Base-by-base conservation (phyloP, 2,888 invertebrate species). In the Epirrhoe alternata region DNA sequence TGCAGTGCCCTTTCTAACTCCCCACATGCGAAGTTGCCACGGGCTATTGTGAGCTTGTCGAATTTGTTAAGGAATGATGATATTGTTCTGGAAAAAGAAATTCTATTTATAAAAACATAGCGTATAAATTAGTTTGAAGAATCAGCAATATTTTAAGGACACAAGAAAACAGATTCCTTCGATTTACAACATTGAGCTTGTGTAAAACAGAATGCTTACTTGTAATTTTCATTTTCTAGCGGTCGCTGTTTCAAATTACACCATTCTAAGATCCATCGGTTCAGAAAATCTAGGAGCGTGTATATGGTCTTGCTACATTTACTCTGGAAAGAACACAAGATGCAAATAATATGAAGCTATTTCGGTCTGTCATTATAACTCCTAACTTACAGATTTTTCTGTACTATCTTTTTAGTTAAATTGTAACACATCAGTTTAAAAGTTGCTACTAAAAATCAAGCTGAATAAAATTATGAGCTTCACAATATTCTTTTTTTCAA, bases 1-100 rank as follows among this genome's bases (percentile, higher is more conserved):
- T 96, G 95, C 35, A 97, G 77, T 0, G 97, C 96, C 30, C 97
- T 93, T 56, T 97, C 95, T 76, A 96, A 94, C 78, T 97, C 97
- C 0, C 95, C 96, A 61, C 96, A 96, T 14, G 95, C 94, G 76
- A 95, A 97, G 82, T 97, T 97, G 5, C 96, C 96, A 51, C 95
- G 94, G 0, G 97, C 96, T 74, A 97, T 92, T 5, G 94, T 89
- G 31, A 96, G 84, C 76, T 96, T 96, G 76, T 96, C 95, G 71
- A 96, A 95, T 79, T 84, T 90, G 61, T 80, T 83, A 70, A 84
- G 83, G 69, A 90, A 95, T 69, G 75, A 77, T 51, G 82, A 80
- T 73, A 93, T 89, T 35, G 89, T 86, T 67, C 92, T 92, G 68
- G 12, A 77, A 77, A 69, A 50, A 33, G 12, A n/a, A 53, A 31